These are phyloP conservation scores for Caenorhabditis angaria DNA, from an alignment of 2,888 invertebrate genomes.

Conservation along the genomic window DNA sequence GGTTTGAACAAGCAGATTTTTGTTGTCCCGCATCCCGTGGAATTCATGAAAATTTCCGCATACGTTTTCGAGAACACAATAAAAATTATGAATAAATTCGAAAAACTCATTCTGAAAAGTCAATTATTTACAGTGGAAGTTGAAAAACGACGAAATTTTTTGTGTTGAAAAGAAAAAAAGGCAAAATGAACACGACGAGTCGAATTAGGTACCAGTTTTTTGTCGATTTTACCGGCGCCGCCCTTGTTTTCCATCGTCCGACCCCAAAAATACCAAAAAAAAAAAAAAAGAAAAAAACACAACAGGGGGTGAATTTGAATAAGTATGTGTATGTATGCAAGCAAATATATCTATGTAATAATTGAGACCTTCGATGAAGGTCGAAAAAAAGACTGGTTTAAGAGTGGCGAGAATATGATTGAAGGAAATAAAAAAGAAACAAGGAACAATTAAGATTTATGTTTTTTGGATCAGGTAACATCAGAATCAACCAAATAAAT, in stretches of 20 bases:
- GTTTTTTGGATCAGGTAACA: neutral
- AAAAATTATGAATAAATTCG: neutral
- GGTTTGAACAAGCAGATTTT: slow-evolving; percentile 69
- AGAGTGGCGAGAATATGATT: too few relatives aligned
- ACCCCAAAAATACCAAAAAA: too few relatives aligned
- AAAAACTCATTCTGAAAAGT: slow-evolving; percentile 1
- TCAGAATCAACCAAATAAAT: neutral
- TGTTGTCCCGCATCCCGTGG: slow-evolving; percentile 61
- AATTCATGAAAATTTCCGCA: slow-evolving; percentile 22
- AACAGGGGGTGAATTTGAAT: slow-evolving; percentile 2
- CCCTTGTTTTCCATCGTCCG: too few relatives aligned
- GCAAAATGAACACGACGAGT: too few relatives aligned
- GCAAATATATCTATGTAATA: too few relatives aligned
- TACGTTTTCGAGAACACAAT: neutral
- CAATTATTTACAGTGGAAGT: too few relatives aligned
- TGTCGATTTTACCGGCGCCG: too few relatives aligned
- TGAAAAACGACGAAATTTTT: too few relatives aligned
- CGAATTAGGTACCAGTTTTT: too few relatives aligned
- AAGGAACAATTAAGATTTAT: neutral
- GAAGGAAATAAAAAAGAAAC: too few relatives aligned
- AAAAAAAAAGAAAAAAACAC: too few relatives aligned
- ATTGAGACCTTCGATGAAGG: neutral
- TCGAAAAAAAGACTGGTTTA: neutral
- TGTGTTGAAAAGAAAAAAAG: too few relatives aligned
- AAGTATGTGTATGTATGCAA: neutral